phyloP scores from a whole-genome alignment of 2,113 vertebrate species.

The Eptatretus burgeri region DNA sequence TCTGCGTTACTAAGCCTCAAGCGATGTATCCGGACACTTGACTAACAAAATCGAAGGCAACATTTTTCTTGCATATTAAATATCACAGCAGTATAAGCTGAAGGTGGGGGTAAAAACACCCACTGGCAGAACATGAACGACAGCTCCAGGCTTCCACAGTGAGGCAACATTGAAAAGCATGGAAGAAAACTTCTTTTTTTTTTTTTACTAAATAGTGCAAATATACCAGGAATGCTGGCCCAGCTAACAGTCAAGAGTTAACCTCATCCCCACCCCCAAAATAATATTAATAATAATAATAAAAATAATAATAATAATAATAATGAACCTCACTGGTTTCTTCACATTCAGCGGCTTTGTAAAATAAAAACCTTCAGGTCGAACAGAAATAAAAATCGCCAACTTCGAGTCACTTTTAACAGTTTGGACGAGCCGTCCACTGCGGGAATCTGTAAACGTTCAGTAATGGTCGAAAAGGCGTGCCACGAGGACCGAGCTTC shows the following conservation, averaged over 20 bases:
- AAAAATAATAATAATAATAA: background rate
- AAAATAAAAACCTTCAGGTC: background rate
- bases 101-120: too few species aligned
- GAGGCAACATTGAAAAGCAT: background rate
- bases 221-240: conserved; percentile 3
- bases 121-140: background rate
- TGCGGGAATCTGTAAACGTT: conserved; percentile 2
- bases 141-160: background rate
- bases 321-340: background rate
- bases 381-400: background rate
- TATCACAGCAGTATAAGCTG: too few species aligned
- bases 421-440: background rate
- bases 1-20: background rate
- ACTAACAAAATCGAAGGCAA: background rate
- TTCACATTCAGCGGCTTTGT: conserved; percentile 4
- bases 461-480: background rate
- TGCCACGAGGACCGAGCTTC: background rate
- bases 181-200: background rate
- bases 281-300: background rate
- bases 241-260: background rate
- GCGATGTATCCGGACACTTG: background rate
- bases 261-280: too few species aligned
- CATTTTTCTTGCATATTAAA: background rate
- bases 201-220: background rate
- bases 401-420: background rate